A percentile compares a stretch with the other conserved stretches of the same genome.
Conservation (phyloP, 1,140 invertebrate genomes). For the Zaprionus inermis region DNA sequence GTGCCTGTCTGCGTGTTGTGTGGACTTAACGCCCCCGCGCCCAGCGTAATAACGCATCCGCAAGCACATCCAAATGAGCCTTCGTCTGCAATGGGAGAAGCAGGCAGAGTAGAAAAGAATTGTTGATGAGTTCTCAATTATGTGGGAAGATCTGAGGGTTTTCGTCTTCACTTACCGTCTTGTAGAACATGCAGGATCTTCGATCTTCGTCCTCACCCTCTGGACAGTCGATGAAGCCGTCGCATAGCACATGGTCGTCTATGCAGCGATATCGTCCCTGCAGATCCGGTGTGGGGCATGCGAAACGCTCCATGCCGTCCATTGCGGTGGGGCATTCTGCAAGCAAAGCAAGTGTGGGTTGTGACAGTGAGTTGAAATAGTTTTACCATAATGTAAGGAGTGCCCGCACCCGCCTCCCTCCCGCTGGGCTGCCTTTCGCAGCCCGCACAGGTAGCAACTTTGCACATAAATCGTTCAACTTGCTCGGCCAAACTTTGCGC, state of each 20-base stretch:
- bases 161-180: constrained; percentile 91
- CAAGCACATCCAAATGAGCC: constrained; percentile 96
- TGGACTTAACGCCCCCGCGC: constrained; percentile 91
- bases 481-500: constrained; percentile 62
- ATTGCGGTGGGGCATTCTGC: constrained; percentile 96
- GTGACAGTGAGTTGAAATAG: constrained; percentile 63
- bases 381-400: constrained; percentile 35
- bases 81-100: constrained; percentile 91
- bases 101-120: constrained; percentile 6
- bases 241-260: constrained; percentile 97
- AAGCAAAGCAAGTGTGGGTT: constrained; percentile 26
- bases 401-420: background rate
- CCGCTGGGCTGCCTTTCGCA: background rate
- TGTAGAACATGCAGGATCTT: constrained; percentile 98
- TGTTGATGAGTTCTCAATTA: background rate
- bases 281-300: constrained; percentile 95
- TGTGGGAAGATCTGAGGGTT: background rate
- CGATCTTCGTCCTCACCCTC: constrained; percentile 96
- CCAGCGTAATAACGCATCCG: constrained; percentile 96
- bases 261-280: constrained; percentile 97
- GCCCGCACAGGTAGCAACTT: constrained; percentile 62
- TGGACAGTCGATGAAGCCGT: constrained; percentile 97
- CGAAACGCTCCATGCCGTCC: constrained; percentile 97
- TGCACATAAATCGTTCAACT: constrained; percentile 76
- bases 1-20: constrained; percentile 22